phyloP scores from a whole-genome alignment of 2,888 invertebrate genomes.

The Sinopyrophorus schimmeli region DNA sequence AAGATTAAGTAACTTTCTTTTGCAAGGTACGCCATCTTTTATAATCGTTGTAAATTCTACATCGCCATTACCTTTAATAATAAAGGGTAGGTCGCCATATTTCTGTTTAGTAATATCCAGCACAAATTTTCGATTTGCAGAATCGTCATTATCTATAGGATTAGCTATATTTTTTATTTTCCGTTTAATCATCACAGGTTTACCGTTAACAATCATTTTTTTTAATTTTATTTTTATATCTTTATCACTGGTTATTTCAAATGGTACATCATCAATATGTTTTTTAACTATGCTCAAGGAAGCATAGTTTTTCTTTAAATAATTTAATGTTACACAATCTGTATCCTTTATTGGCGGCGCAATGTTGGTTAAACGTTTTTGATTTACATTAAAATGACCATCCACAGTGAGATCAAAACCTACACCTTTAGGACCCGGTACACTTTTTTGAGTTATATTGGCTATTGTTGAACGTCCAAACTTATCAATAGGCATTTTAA shows the following conservation, averaged over 20 bases:
- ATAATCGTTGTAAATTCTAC: no score
- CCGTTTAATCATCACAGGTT: no score
- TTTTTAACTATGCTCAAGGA: constrained; percentile 4
- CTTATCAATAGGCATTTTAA: constrained; percentile 13
- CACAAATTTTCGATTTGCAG: neutral
- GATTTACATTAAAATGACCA: constrained; percentile 9
- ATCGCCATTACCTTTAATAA: no score
- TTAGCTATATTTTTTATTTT: neutral
- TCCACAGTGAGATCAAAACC: constrained; percentile 2
- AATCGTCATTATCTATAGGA: neutral
- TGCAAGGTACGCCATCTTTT: no score
- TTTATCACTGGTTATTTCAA: no score
- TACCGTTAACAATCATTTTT: no score
- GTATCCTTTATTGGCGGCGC: neutral
- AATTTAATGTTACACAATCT: constrained; percentile 7
- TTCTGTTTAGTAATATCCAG: no score
- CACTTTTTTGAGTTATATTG: neutral
- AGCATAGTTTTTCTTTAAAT: constrained; percentile 11
- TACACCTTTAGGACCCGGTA: constrained; percentile 1
- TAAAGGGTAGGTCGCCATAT: no score
- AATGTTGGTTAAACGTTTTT: constrained; percentile 17
- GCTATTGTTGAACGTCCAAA: constrained; percentile 4
- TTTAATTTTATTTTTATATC: no score
- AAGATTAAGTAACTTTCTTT: no score
- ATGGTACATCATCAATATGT: neutral